Evolutionary conservation across 2,113 vertebrate species (phyloP).

Genomic region (Mobula hypostoma): DNA sequence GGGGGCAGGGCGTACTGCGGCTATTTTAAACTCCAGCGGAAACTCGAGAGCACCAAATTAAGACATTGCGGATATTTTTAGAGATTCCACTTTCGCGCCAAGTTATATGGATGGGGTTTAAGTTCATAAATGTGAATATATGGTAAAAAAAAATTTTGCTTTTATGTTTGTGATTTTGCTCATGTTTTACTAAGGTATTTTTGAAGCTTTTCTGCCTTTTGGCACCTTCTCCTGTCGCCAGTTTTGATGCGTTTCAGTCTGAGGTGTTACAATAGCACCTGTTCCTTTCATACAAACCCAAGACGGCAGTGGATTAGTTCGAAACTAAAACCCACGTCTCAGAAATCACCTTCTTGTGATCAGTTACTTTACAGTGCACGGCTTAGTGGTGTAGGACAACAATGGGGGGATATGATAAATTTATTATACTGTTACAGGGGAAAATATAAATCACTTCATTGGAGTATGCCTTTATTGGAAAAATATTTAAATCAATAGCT

Average conservation of each 20-base stretch:
- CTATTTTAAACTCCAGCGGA: slow-evolving; percentile 37
- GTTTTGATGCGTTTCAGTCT: no score
- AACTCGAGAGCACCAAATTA: slow-evolving; percentile 39
- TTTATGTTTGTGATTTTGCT: no score
- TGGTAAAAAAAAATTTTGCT: no score
- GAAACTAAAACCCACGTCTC: background rate
- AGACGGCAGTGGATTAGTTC: background rate
- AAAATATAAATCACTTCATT: no score
- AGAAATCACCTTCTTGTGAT: background rate
- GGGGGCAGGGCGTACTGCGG: slow-evolving; percentile 46
- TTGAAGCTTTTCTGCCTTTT: no score
- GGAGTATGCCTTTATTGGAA: no score
- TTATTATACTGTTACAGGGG: background rate
- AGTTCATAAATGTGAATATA: no score
- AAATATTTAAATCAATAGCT: background rate
- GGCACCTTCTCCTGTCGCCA: no score
- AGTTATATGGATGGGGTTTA: background rate
- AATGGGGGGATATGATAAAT: background rate
- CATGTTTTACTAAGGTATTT: no score
- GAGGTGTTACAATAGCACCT: no score
- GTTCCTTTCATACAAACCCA: no score
- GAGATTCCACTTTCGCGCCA: background rate
- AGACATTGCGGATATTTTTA: slow-evolving; percentile 38
- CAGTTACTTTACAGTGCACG: background rate
- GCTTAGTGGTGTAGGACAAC: background rate